These are phyloP conservation scores for Orussus abietinus DNA, from an alignment of 1,140 invertebrate genomes.

Conservation along the genomic window DNA sequence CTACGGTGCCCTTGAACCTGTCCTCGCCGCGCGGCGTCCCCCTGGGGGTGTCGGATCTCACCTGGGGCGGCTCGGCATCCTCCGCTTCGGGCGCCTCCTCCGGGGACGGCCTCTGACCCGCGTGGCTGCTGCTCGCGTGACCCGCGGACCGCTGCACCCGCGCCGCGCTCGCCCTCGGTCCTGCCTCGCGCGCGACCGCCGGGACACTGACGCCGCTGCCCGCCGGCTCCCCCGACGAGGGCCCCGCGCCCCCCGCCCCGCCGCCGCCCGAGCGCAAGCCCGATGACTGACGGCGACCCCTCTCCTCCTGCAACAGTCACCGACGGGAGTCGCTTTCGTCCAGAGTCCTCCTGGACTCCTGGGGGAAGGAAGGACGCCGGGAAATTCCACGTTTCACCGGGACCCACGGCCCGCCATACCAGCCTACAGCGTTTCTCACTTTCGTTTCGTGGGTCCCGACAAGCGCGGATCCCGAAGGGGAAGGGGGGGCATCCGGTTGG, in stretches of 20 bases:
- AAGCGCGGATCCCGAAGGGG: too few species aligned
- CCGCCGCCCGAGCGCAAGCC: constrained; percentile 22
- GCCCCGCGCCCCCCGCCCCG: constrained; percentile 20
- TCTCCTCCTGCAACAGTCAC: constrained; percentile 46
- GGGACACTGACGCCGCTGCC: constrained; percentile 45
- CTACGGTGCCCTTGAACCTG: constrained; percentile 36
- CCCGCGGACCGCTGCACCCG: neutral
- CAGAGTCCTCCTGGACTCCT: too few species aligned
- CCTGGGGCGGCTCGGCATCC: constrained; percentile 8
- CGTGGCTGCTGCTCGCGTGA: constrained; percentile 16
- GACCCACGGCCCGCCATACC: too few species aligned
- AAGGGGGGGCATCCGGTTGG: too few species aligned
- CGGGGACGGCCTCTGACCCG: constrained; percentile 49
- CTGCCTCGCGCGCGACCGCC: constrained; percentile 48
- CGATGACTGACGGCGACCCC: constrained; percentile 32
- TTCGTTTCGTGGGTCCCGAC: too few species aligned
- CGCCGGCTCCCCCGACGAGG: constrained; percentile 28
- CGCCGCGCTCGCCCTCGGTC: constrained; percentile 24
- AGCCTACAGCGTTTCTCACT: too few species aligned
- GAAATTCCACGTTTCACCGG: too few species aligned
- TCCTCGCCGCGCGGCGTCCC: constrained; percentile 9
- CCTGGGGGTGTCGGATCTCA: constrained; percentile 7
- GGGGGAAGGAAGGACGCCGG: too few species aligned
- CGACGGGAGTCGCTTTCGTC: too few species aligned
- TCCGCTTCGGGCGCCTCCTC: constrained; percentile 35